phyloP scores from a whole-genome alignment of 2,113 vertebrate species.

The Cettia cetti region DNA sequence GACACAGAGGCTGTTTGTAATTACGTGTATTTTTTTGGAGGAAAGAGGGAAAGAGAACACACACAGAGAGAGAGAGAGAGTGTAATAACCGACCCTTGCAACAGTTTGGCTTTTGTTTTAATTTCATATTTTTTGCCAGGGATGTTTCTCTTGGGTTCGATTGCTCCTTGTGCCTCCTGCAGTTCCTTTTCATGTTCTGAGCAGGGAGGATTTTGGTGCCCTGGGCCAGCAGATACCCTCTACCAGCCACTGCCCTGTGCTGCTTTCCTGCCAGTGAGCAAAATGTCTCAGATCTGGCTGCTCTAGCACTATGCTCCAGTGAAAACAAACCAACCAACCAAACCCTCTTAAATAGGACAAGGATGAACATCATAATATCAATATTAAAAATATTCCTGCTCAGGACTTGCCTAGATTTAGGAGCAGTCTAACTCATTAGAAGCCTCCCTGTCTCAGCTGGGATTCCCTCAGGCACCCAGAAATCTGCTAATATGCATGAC shows the following conservation, averaged over 20 bases:
- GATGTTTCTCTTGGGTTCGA: not conserved
- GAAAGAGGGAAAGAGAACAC: not conserved
- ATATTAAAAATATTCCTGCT: not conserved
- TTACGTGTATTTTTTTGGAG: not conserved
- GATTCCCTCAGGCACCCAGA: not conserved
- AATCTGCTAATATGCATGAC: not conserved
- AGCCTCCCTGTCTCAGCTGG: not conserved
- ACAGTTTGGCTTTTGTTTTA: not conserved
- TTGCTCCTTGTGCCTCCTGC: not conserved
- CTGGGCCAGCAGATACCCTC: not conserved
- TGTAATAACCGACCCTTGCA: not conserved
- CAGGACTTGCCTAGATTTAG: not conserved
- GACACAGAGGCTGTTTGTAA: not conserved
- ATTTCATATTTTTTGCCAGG: not conserved
- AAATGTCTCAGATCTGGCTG: not conserved
- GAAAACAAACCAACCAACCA: not conserved
- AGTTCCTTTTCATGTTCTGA: not conserved
- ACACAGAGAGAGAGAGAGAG: not conserved
- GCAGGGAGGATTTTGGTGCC: not conserved
- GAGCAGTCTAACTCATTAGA: not conserved
- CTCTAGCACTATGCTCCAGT: not conserved
- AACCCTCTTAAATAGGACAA: not conserved
- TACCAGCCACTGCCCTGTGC: rapidly evolving
- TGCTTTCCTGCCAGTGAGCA: rapidly evolving
- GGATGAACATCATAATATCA: not conserved